Evolutionary conservation across 2,888 invertebrate species (phyloP).

Genomic region (Xiphydria camelus): DNA sequence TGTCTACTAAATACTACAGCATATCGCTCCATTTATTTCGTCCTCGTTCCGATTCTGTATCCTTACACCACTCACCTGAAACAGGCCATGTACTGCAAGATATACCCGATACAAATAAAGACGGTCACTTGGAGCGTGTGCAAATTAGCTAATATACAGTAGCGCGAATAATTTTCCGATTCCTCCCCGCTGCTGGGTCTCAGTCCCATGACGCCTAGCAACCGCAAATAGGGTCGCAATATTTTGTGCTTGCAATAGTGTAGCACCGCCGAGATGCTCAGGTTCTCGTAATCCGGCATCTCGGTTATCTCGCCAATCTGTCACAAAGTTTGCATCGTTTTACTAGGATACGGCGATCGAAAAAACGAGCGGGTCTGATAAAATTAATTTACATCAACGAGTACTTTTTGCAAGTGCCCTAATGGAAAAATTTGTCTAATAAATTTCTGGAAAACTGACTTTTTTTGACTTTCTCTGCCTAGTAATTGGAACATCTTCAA

Average conservation of each 20-base stretch:
- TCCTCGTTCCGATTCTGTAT: too few relatives aligned
- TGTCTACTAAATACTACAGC: too few relatives aligned
- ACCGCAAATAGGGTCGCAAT: constrained; percentile 73
- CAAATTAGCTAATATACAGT: constrained; percentile 67
- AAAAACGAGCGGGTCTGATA: too few relatives aligned
- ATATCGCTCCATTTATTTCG: too few relatives aligned
- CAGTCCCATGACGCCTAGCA: constrained; percentile 75
- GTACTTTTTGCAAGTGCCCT: too few relatives aligned
- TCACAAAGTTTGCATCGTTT: too few relatives aligned
- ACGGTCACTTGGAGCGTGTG: constrained; percentile 71
- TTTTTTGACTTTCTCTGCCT: too few relatives aligned
- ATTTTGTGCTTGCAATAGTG: constrained; percentile 84
- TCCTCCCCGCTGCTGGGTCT: constrained; percentile 70
- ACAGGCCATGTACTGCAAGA: constrained; percentile 78
- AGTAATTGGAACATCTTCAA: too few relatives aligned
- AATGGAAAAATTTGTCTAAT: too few relatives aligned
- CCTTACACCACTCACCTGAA: constrained; percentile 71
- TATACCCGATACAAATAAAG: constrained; percentile 72
- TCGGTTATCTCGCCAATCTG: constrained; percentile 74
- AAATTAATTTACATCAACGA: too few relatives aligned
- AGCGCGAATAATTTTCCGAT: constrained; percentile 64
- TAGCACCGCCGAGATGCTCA: constrained; percentile 78
- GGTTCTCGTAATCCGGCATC: constrained; percentile 67
- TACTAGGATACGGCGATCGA: too few relatives aligned
- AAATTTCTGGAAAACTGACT: too few relatives aligned